These are phyloP conservation scores for Apamea anceps DNA, from an alignment of 2,888 invertebrate species.

Conservation along the genomic window DNA sequence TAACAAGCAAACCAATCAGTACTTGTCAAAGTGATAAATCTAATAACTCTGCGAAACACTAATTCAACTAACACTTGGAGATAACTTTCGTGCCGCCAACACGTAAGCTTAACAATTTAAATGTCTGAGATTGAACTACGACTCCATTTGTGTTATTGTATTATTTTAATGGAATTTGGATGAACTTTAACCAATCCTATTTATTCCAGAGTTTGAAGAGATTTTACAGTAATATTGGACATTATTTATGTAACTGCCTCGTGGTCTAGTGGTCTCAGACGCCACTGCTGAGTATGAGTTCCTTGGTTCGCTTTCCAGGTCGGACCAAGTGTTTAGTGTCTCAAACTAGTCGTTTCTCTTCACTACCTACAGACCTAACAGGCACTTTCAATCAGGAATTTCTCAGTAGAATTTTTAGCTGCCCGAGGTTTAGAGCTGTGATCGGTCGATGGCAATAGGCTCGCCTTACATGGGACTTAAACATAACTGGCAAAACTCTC, in stretches of 20 bases:
- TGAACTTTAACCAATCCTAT: conserved; percentile 44
- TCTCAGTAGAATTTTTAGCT: background rate
- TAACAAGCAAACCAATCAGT: conserved; percentile 75
- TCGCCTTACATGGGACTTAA: background rate
- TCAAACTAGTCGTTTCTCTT: no score
- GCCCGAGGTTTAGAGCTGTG: background rate
- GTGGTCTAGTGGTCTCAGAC: background rate
- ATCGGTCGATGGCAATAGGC: background rate
- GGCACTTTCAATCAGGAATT: background rate
- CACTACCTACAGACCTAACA: no score
- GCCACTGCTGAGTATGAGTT: background rate
- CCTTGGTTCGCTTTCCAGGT: background rate
- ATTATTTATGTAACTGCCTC: conserved; percentile 16
- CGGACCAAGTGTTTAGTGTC: no score
- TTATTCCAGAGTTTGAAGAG: conserved; percentile 20
- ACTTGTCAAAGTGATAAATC: conserved; percentile 71
- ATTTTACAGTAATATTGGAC: conserved; percentile 10
- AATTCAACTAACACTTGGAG: conserved; percentile 59
- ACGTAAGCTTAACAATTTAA: conserved; percentile 58
- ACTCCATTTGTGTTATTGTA: conserved; percentile 54
- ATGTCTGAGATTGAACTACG: conserved; percentile 60
- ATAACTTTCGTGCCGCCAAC: conserved; percentile 60
- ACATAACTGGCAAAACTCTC: background rate
- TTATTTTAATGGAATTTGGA: conserved; percentile 56
- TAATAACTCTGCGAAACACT: conserved; percentile 68